phyloP scores from a whole-genome alignment of 2,113 vertebrate genomes.

The Pheucticus melanocephalus region DNA sequence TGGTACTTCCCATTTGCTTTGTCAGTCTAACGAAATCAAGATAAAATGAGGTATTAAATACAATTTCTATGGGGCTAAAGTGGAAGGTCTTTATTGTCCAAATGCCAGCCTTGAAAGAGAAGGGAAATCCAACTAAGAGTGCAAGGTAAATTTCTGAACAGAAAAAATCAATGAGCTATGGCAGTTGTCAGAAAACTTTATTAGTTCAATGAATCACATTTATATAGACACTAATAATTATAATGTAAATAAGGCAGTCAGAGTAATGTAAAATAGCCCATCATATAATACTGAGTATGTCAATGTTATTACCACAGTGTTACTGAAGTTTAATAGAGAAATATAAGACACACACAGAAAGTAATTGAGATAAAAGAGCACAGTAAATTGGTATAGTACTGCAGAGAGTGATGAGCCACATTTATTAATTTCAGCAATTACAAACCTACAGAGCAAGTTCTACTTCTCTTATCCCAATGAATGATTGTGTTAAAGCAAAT shows the following conservation, averaged over 20 bases:
- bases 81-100: background rate
- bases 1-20: background rate
- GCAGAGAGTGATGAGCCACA: background rate
- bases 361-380: constrained; percentile 54
- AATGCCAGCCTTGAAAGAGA: background rate
- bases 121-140: background rate
- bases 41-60: background rate
- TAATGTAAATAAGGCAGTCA: constrained; percentile 41
- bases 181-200: constrained; percentile 43
- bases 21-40: background rate
- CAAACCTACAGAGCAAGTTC: constrained; percentile 11
- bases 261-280: constrained; percentile 48
- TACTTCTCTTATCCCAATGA: background rate
- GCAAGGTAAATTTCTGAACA: background rate
- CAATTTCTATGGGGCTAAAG: background rate
- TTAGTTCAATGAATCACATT: constrained; percentile 52
- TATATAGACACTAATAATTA: constrained; percentile 45
- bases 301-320: constrained; percentile 33
- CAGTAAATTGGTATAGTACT: background rate
- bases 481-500: background rate
- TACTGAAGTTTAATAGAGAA: constrained; percentile 55
- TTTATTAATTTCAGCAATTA: constrained; percentile 30
- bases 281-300: constrained; percentile 33
- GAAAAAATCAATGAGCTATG: constrained; percentile 10
- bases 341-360: constrained; percentile 28